Conservation (phyloP, 2,888 invertebrate genomes). For the Ceramica pisi region DNA sequence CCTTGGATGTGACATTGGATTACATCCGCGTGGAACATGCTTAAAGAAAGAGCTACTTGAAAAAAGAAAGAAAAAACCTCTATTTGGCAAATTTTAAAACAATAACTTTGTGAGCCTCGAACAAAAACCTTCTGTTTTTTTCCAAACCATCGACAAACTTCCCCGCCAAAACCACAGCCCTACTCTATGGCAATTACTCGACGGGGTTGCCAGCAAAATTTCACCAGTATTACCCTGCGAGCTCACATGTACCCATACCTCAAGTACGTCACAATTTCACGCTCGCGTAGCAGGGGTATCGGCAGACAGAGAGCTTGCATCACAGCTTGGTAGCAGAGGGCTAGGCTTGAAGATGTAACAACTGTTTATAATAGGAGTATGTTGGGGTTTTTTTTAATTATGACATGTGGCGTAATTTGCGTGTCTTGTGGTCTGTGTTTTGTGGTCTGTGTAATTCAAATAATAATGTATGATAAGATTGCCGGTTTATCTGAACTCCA, state of each 20-base stretch:
- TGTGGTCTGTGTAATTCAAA: not conserved
- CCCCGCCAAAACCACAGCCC: constrained; percentile 31
- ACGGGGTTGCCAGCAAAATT: constrained; percentile 55
- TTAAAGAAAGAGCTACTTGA: too few species aligned
- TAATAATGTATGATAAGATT: not conserved
- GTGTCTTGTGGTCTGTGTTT: not conserved
- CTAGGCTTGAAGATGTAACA: constrained; percentile 41
- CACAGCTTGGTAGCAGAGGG: constrained; percentile 33
- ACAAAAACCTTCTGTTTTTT: too few species aligned
- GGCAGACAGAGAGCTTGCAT: constrained; percentile 30
- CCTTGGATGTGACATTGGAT: too few species aligned
- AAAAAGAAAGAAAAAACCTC: too few species aligned
- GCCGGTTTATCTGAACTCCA: not conserved
- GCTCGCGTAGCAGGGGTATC: constrained; percentile 58
- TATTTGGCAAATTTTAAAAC: too few species aligned
- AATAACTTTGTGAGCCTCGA: too few species aligned
- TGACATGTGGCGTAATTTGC: constrained; percentile 23
- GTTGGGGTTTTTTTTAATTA: constrained; percentile 31
- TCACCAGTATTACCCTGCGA: constrained; percentile 46
- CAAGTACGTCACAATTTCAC: constrained; percentile 65
- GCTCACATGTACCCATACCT: constrained; percentile 43
- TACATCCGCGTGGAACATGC: too few species aligned
- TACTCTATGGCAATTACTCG: constrained; percentile 61
- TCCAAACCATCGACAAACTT: constrained; percentile 43
- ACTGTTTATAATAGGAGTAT: constrained; percentile 55